Evolutionary conservation across 2,888 invertebrate genomes (phyloP), one percentile per base, ranked within the genome.

Genomic region (Chymomyza caudatula): DNA sequence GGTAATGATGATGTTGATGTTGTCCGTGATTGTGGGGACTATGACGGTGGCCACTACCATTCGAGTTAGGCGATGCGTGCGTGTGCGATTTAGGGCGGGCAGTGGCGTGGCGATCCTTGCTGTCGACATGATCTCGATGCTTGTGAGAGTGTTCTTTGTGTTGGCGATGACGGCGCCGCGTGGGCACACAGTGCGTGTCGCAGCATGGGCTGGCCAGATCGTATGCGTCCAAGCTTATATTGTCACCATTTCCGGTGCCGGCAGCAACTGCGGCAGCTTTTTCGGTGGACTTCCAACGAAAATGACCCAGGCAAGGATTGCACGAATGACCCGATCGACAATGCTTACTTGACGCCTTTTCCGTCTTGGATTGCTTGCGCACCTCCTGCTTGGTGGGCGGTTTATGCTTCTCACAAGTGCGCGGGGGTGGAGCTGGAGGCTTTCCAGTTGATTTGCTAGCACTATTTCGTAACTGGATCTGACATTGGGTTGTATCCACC

Each of bases 201-300:
- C 96, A 96, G 86, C 96, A 96, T 0, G 96, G 95, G 87, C 96
- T 95, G 0, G 96, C 96, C 56, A 96, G 91, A 87, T 96, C 96
- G 78, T 96, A 96, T 3, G 96, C 96, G 88, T 96, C 96, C 60
- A 96, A 91, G 82, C 96, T 96, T 53, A 94, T 94, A 65, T 94
- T 94, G 77, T 95, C 96, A 1, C 78, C 85, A 52, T 74, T 79
- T 77, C 93, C 73, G 47, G 72, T 53, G 0, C 67, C 60, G 1
- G 67, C 63, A 15, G 69, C 65, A 1, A 70, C 61, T 11, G 77
- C 58, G 0, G 77, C 68, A 0, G 87, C 67, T 63, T 91, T 92
- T 13, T 89, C 89, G 0, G 87, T 71, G 0, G 90, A 89, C 66
- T 90, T 90, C 81, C 90, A 90, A 6, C 88, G 84, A 67, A 90